These are phyloP conservation scores for Hormiphora californensis DNA, from an alignment of 37 sponge, comb jelly and placozoan genomes.

Conservation along the genomic window DNA sequence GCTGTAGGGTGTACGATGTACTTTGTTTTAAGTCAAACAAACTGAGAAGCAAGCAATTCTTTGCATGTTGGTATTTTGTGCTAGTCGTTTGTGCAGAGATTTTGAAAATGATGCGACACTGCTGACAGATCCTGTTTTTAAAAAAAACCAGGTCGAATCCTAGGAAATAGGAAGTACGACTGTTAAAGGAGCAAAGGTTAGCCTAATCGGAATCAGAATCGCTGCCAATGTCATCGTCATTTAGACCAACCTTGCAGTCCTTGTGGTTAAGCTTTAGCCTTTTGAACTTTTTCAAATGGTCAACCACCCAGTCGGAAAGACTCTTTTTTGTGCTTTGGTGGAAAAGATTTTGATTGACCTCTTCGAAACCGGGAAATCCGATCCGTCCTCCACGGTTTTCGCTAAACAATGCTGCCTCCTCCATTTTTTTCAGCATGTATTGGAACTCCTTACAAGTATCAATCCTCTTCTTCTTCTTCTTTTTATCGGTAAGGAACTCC, in stretches of 20 bases:
- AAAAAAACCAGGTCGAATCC: too few species aligned
- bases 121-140: too few species aligned
- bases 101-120: too few species aligned
- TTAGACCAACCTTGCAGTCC: background rate
- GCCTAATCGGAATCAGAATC: too few species aligned
- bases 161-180: too few species aligned
- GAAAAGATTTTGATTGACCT: background rate
- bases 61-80: too few species aligned
- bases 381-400: background rate
- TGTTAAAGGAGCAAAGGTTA: too few species aligned
- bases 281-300: background rate
- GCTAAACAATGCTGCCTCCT: background rate
- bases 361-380: background rate
- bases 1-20: too few species aligned
- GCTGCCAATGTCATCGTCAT: too few species aligned
- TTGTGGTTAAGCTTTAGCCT: background rate
- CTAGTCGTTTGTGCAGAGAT: too few species aligned
- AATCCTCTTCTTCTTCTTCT: background rate
- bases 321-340: background rate
- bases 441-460: background rate
- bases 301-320: background rate
- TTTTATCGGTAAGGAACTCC: background rate
- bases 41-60: too few species aligned
- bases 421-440: background rate
- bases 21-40: too few species aligned